Evolutionary conservation across 2,888 invertebrate species (phyloP), one percentile per base, ranked within the genome.

Genomic region (Nezara viridula): DNA sequence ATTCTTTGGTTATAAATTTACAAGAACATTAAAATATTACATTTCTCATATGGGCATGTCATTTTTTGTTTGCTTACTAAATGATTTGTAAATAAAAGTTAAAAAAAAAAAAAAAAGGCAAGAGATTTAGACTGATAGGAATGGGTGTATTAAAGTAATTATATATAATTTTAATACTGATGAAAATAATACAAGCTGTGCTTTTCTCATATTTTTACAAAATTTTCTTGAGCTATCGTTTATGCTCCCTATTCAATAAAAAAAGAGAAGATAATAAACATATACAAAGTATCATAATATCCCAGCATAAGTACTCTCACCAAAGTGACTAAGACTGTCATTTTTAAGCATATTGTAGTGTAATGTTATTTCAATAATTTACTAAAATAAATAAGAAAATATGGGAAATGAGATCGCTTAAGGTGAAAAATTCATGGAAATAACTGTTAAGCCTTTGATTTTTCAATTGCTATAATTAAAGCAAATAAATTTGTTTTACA

Each of bases 1-100:
- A 86, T 86, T 86, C 86, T 86, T 86, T 86, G 86, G 86, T 86
- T 86, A 86, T 86, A 86, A 86, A 86, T 86, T 86, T 86, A 86
- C 86, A 86, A 86, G 86, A 86, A 86, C 86, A 86, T 86, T 86
- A 86, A 86, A 86, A 55, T 55, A 86, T 60, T 55, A 52, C 50
- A 55, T 86, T 86, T 86, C 86, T 86, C n/a, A 86, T 55, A 86
- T 40, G 40, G 86, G 86, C 60, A 86, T 86, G 86, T 86, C 86
- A 86, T 86, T 55, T 55, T 86, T 55, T 86, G 21, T 81, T 81
- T 40, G 40, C 40, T 81, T 27, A 81, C 44, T 44, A 81, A 81
- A 81, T 47, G 81, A 81, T 81, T 81, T 24, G n/a, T 81, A 81
- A 81, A 81, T 47, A 81, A 81, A 81, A 44, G 24, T 44, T n/a